Base-by-base conservation (phyloP, 2,113 vertebrate species). In the Elephas maximus region DNA sequence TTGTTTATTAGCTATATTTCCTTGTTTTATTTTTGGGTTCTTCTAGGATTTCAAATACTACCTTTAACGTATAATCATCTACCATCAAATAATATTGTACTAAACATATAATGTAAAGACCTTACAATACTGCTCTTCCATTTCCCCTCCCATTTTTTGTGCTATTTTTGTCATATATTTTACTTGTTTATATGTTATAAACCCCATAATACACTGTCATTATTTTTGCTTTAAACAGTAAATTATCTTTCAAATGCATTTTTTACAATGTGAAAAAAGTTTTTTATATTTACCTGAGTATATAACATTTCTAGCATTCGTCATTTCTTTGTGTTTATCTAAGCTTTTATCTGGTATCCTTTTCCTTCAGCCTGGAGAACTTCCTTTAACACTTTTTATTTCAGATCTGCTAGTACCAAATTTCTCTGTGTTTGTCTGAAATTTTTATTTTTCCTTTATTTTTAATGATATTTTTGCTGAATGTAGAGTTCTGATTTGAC, bases 41-140 rank as follows among this genome's bases (percentile, higher is more conserved):
- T 8, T 78, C 14, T 71, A 18, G 51, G 48, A 60, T 94, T 85
- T 85, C 78, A 85, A 91, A 78, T 69, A 84, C n/a, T 85, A 69
- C 37, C 73, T 90, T n/a, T 84, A 77, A 60, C 30, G 45, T 83
- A 48, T 45, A 26, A 88, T 57, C 71, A 41, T 87, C 45, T 60
- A 6, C 45, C 62, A 4, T 92, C 67, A 79, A 87, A 79, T 83
- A 53, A 83, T 90, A 67, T 44, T 73, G 63, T n/a, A 84, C 8
- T 7, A 44, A n/a, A 30, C 8, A 12, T 78, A 57, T 57, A 94
- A 76, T 65, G 9, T 94, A 45, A 90, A 73, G 17, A 78, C 51
- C 80, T 90, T 90, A 37, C 28, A 28, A n/a, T 45, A 84, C 7
- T 77, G 17, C 84, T 37, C 48, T 90, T 91, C 5, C 62, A 30